Evolutionary conservation across 2,113 vertebrate genomes (phyloP), one percentile per base, ranked within the genome.

Genomic region (Malaclemys terrapin): DNA sequence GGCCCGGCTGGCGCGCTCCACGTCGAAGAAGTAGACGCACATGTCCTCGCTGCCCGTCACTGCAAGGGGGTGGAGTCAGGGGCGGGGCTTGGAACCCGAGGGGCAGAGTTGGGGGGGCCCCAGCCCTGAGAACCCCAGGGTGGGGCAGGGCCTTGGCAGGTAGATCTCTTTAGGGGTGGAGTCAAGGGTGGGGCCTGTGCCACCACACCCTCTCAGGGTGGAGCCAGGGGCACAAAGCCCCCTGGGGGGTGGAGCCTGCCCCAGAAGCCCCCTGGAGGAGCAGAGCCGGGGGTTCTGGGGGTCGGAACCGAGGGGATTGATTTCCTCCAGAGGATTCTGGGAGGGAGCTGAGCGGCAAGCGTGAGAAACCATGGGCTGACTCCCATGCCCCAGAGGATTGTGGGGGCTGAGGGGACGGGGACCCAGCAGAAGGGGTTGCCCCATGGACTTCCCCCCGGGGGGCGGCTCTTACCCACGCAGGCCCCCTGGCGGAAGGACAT

Each of bases 401-500:
- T 79, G 45, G 45, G 75, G 47, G 12, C 42, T 22, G 42, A 38
- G 35, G n/a, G 27, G 62, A 13, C 6, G 2, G 29, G 62, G 31
- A 69, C 14, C 35, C 17, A n/a, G 35, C 62, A n/a, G 16, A n/a
- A 17, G 62, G 62, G 62, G 35, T 35, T n/a, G 13, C 31, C 53
- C 38, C 53, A 59, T 53, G 52, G 52, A 49, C 17, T n/a, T n/a
- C 69, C 62, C 65, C 13, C 45, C 42, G 38, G 27, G 47, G 35
- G 17, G 45, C 14, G 47, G 52, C 25, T 93, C 99, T 97, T 98
- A 99, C 99, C 99, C 27, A 99, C 98, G 85, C 99, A 99, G 93
- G 99, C 99, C 3, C 99, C 99, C 95, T 99, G 99, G 72, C 99
- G 98, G 98, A 99, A 99, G 89, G 99, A 99, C 99, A 99, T 99